phyloP scores from a whole-genome alignment of 2,888 invertebrate species.

The Hipparchia sbordonii region DNA sequence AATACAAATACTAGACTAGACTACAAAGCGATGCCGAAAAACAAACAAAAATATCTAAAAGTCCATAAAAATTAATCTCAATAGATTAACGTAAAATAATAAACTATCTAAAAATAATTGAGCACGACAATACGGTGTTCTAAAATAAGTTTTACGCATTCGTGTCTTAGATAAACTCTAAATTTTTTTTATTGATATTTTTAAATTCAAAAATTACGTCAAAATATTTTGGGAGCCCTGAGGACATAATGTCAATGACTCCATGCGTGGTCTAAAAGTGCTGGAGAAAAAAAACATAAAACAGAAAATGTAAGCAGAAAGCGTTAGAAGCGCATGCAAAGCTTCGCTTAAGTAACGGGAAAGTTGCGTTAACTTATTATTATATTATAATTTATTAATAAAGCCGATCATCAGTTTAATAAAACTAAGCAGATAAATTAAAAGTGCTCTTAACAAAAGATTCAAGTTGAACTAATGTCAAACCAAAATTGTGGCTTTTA shows the following conservation, averaged over 20 bases:
- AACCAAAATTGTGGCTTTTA: neutral
- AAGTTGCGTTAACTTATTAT: slow-evolving; percentile 3
- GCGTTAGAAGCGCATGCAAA: slow-evolving; percentile 27
- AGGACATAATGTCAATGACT: slow-evolving; percentile 77
- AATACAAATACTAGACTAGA: neutral
- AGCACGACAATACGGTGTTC: slow-evolving; percentile 1
- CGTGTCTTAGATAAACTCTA: neutral
- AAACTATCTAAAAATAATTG: neutral
- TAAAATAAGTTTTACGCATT: neutral
- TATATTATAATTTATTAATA: neutral
- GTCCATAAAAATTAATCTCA: neutral
- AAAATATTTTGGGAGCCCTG: slow-evolving; percentile 59
- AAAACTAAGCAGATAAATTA: neutral
- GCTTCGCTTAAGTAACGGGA: neutral
- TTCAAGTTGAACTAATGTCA: neutral
- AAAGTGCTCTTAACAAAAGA: neutral
- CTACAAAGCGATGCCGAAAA: slow-evolving; percentile 25
- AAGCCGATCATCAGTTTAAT: neutral
- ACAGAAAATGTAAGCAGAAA: slow-evolving; percentile 29
- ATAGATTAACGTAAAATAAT: neutral
- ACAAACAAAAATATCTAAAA: slow-evolving; percentile 21
- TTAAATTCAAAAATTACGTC: slow-evolving; percentile 25
- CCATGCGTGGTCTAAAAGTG: slow-evolving; percentile 40
- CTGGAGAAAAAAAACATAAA: slow-evolving; percentile 26
- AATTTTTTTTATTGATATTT: neutral